These are phyloP conservation scores for Hemaris fuciformis DNA, from an alignment of 2,888 invertebrate genomes.

Conservation along the genomic window DNA sequence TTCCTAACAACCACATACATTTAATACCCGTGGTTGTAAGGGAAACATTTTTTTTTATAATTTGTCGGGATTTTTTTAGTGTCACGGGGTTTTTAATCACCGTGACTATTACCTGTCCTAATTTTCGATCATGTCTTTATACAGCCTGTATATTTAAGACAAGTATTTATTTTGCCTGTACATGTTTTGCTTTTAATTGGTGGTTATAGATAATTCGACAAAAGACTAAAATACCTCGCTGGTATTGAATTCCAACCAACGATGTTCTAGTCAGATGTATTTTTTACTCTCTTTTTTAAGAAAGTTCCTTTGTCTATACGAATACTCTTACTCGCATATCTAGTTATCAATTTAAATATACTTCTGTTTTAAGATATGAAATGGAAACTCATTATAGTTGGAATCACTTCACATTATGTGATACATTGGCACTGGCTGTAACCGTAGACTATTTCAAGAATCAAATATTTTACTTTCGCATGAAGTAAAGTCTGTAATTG, in stretches of 20 bases:
- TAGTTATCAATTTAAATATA: neutral
- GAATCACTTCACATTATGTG: neutral
- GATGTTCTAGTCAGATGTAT: slow-evolving; percentile 60
- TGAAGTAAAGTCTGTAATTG: neutral
- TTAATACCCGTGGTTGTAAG: too few relatives aligned
- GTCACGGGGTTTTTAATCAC: too few relatives aligned
- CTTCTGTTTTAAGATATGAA: neutral
- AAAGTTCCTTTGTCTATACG: neutral
- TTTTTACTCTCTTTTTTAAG: slow-evolving; percentile 38
- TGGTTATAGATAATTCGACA: neutral
- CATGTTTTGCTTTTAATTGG: neutral
- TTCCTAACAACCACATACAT: too few relatives aligned
- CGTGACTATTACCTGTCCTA: too few relatives aligned
- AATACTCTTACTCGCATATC: neutral
- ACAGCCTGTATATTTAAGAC: too few relatives aligned
- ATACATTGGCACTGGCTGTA: neutral
- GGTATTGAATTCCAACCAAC: slow-evolving; percentile 38
- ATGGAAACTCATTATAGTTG: neutral
- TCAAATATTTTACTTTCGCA: neutral
- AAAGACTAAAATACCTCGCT: slow-evolving; percentile 3
- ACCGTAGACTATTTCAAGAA: neutral
- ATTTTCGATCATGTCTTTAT: too few relatives aligned
- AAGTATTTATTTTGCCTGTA: neutral
- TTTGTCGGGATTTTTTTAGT: too few relatives aligned
- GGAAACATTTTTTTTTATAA: too few relatives aligned